These are phyloP conservation scores for Cantharis flavilabris DNA, from an alignment of 2,888 invertebrate genomes.

Conservation along the genomic window DNA sequence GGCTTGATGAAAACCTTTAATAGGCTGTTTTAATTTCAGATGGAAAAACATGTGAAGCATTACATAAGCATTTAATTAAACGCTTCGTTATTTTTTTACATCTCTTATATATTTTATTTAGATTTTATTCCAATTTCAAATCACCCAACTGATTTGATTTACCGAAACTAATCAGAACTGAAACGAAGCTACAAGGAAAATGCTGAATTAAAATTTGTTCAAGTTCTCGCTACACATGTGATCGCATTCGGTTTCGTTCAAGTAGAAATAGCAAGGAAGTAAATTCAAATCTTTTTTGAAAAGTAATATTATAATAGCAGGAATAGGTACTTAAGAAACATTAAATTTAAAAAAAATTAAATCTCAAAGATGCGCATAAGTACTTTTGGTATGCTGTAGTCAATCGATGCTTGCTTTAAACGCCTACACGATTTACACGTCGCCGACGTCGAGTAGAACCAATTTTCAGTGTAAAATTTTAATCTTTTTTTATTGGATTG, in stretches of 20 bases:
- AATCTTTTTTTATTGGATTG: not conserved
- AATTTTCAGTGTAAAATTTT: not conserved
- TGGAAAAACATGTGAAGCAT: not conserved
- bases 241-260: not conserved
- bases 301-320: not conserved
- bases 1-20: not conserved
- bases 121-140: not conserved
- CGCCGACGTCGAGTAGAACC: not conserved
- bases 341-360: not conserved
- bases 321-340: not conserved
- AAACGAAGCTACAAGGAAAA: not conserved
- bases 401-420: conserved; percentile 20
- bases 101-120: not conserved
- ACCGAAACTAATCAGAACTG: not conserved
- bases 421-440: conserved; percentile 11
- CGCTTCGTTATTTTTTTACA: not conserved
- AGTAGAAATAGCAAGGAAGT: not conserved
- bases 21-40: not conserved
- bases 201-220: not conserved
- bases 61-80: not conserved
- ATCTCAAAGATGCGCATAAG: not conserved
- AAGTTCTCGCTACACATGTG: not conserved
- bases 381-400: not conserved
- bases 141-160: not conserved
- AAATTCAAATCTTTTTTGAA: not conserved